Evolutionary conservation across 2,797 vertebrate genomes (phyloP), one percentile per base, ranked within the genome.

Genomic region (Botia kubotai): DNA sequence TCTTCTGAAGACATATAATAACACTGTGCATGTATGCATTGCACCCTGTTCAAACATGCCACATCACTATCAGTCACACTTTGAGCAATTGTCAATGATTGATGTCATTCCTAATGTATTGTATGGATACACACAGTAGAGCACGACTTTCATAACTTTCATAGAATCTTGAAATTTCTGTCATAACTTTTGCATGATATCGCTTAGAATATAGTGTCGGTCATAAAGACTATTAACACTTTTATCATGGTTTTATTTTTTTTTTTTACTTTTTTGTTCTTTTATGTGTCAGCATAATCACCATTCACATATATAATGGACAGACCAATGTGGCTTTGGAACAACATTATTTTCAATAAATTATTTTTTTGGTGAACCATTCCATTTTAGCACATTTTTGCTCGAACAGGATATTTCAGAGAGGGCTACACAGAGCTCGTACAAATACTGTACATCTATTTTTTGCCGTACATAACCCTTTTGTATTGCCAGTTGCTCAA

Each of bases 401-500:
- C 63, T 68, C 75, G 48, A 83, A 19, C 5, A 48, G 63, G 55
- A 74, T 77, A 77, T 80, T 46, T 66, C 67, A 55, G 29, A 71
- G 80, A 55, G 79, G 68, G 77, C 83, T 17, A 72, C 75, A 87
- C 81, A 75, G 83, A 82, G 19, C 75, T 70, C 82, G 75, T 86
- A 77, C 67, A 83, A 85, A 79, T 67, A 80, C 76, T 77, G 80
- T 86, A 68, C 81, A 79, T 82, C 53, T 88, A 90, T 86, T 72
- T 84, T 85, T 76, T 84, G 82, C 86, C 76, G 67, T 80, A 79
- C 77, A 79, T 75, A 81, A 73, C 55, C 82, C 87, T 90, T 91
- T 81, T 36, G 3, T 87, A 83, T 87, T 86, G 83, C 84, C 91
- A 90, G 87, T 89, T 91, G 93, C 91, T 92, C 90, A 88, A 83